Conservation (phyloP, 2,888 invertebrate species). For the Hemaris fuciformis region DNA sequence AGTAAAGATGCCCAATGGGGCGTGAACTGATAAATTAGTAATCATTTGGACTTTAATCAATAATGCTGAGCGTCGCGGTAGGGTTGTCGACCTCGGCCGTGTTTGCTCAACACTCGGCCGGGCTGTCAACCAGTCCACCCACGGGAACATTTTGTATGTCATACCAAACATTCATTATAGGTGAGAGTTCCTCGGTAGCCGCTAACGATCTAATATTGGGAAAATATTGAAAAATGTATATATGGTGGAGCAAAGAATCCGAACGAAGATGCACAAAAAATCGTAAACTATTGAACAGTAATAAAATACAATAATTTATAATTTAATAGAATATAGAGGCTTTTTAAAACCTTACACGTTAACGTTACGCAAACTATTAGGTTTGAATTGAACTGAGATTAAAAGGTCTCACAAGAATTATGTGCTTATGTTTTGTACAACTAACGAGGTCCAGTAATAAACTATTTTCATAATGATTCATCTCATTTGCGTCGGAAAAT, state of each 20-base stretch:
- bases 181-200: slow-evolving; percentile 45
- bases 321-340: too few relatives aligned
- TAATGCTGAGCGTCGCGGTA: slow-evolving; percentile 41
- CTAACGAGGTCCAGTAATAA: too few relatives aligned
- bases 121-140: slow-evolving; percentile 74
- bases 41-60: slow-evolving; percentile 59
- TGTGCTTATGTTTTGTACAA: too few relatives aligned
- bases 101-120: slow-evolving; percentile 56
- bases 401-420: too few relatives aligned
- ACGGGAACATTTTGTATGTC: slow-evolving; percentile 62
- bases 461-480: neutral
- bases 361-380: too few relatives aligned
- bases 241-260: too few relatives aligned
- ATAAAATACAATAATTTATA: neutral
- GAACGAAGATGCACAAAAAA: neutral
- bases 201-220: neutral
- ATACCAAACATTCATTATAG: slow-evolving; percentile 50
- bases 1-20: slow-evolving; percentile 34
- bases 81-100: slow-evolving; percentile 69
- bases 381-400: too few relatives aligned
- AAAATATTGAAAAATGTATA: neutral
- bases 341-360: too few relatives aligned
- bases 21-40: slow-evolving; percentile 54
- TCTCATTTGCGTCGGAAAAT: neutral
- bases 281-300: neutral